A percentile compares a stretch with the other conserved stretches of the same genome.
Evolutionary conservation across 2,888 invertebrate genomes (phyloP).

Genomic region (Brassicogethes aeneus): DNA sequence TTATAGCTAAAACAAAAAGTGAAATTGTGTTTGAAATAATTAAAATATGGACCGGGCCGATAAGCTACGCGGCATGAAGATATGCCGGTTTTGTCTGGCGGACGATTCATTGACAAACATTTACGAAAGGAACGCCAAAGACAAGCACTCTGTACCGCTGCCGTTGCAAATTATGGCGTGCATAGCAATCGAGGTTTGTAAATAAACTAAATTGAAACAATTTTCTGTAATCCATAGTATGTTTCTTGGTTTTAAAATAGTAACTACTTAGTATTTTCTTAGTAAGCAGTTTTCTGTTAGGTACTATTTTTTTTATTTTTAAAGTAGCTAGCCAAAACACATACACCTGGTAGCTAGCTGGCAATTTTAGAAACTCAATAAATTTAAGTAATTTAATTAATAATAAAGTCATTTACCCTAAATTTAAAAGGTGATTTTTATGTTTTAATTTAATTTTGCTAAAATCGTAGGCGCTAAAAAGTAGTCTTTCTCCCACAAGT

Average conservation of each 20-base stretch:
- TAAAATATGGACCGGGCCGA: slow-evolving; percentile 12
- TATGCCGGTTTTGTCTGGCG: slow-evolving; percentile 68
- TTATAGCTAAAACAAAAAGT: no score
- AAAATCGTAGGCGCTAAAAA: no score
- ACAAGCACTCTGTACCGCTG: slow-evolving; percentile 52
- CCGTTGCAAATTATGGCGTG: slow-evolving; percentile 70
- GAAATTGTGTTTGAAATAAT: slow-evolving; percentile 10
- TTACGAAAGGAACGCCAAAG: slow-evolving; percentile 49
- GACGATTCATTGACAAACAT: slow-evolving; percentile 57
- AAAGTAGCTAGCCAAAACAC: no score
- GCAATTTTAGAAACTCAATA: no score
- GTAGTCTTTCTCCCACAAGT: no score
- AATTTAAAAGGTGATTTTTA: no score
- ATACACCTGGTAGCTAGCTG: no score
- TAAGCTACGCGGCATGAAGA: slow-evolving; percentile 49
- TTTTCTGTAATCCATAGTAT: neutral
- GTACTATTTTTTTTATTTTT: no score
- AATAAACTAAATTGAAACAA: slow-evolving; percentile 17
- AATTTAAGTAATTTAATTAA: no score
- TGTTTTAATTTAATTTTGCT: no score
- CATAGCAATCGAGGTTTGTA: slow-evolving; percentile 63
- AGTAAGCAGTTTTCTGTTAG: no score
- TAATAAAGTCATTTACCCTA: no score
- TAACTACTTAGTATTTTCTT: neutral
- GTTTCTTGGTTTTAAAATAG: neutral